Evolutionary conservation across 2,888 invertebrate species (phyloP), one percentile per base, ranked within the genome.

Genomic region (Dynastes tityus): DNA sequence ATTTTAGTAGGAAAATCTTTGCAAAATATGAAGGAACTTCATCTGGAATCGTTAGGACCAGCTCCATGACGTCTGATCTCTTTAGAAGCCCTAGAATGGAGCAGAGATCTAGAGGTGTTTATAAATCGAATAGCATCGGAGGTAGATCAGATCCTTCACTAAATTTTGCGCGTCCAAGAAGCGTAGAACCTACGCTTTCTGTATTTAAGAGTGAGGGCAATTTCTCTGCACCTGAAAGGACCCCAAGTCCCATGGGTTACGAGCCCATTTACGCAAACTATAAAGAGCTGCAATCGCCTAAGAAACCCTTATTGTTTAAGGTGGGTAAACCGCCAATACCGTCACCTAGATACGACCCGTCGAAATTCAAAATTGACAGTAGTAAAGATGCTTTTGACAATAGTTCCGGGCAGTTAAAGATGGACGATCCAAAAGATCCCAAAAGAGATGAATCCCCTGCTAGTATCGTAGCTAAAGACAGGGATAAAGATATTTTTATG

Each of bases 261-360:
- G 82, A 81, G 70, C 82, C 82, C n/a, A 77, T 82, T 71, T 82
- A 82, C 74, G 81, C 76, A 5, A 82, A 82, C 65, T 80, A 75
- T 77, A 79, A n/a, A 27, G 80, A 53, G 61, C 68, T 27, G 63
- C 76, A 58, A 40, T 40, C 16, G 51, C 67, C 55, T 16, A 45
- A 58, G 22, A 79, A 64, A 22, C 40, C 63, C 2, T 0, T n/a
- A 0, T 53, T 45, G 2, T 27, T n/a, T 2, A 8, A 40, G n/a
- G 29, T 67, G 2, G 77, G 40, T 8, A 82, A 80, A 40, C 70
- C 71, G 49, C 82, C 82, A 1, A 61, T 79, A 4, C 81, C 82
- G n/a, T 71, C 79, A 9, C 82, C 82, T 9, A 78, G 82, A 58
- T 67, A 58, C 45, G 63, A 74, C 2, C 29, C 45, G 51, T 32